These are phyloP conservation scores for Agrotis clavis DNA, from an alignment of 2,888 invertebrate species.

Conservation along the genomic window DNA sequence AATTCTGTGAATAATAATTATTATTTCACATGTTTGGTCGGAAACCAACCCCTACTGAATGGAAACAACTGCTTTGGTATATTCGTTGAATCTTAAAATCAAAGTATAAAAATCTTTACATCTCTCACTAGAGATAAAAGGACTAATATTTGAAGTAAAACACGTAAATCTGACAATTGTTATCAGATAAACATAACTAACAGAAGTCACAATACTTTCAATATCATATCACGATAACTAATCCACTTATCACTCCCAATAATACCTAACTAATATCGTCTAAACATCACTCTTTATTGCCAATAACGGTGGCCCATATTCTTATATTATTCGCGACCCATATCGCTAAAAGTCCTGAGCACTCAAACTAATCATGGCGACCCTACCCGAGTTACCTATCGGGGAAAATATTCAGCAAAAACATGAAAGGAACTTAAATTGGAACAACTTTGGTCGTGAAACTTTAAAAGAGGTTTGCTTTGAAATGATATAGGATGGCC, in stretches of 20 bases:
- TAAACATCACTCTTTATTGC: conserved; percentile 11
- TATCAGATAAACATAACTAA: neutral
- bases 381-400: conserved; percentile 64
- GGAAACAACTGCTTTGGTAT: no score
- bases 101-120: neutral
- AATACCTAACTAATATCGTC: conserved; percentile 22
- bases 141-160: neutral
- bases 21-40: no score
- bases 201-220: conserved; percentile 2
- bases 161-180: conserved; percentile 1
- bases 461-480: conserved; percentile 54
- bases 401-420: conserved; percentile 72
- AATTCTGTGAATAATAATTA: no score
- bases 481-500: conserved; percentile 52
- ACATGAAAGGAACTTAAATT: conserved; percentile 77
- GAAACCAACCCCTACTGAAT: no score
- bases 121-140: neutral
- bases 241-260: conserved; percentile 27
- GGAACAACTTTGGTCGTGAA: conserved; percentile 66
- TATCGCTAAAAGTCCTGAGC: conserved; percentile 9
- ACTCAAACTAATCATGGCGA: conserved; percentile 62
- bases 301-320: conserved; percentile 13
- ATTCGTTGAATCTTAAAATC: no score
- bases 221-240: conserved; percentile 17
- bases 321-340: conserved; percentile 1